Conservation (phyloP, 2,888 invertebrate genomes). For the Macaria notata region DNA sequence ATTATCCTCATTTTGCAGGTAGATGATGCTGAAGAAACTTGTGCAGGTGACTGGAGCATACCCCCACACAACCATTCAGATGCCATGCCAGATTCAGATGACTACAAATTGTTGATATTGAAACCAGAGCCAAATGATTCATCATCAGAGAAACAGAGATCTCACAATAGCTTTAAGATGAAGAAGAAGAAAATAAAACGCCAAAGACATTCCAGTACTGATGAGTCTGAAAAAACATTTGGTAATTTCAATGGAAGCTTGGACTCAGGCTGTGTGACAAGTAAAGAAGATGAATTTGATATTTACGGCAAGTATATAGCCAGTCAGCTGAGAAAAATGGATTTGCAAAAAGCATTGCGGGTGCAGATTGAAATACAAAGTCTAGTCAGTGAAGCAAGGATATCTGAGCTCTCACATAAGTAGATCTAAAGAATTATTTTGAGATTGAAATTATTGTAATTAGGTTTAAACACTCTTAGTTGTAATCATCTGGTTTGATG, state of each 20-base stretch:
- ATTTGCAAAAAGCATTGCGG: conserved; percentile 60
- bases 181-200: conserved; percentile 58
- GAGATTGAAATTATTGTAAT: background rate
- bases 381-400: conserved; percentile 65
- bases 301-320: conserved; percentile 74
- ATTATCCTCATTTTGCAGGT: conserved; percentile 26
- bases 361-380: conserved; percentile 69
- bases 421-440: background rate
- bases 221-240: conserved; percentile 47
- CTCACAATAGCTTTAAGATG: conserved; percentile 32
- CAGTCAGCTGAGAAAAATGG: conserved; percentile 67
- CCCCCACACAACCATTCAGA: conserved; percentile 37
- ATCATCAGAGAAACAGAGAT: conserved; percentile 25
- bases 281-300: conserved; percentile 71
- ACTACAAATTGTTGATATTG: conserved; percentile 43
- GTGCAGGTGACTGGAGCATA: conserved; percentile 39
- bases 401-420: conserved; percentile 49
- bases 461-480: too few relatives aligned
- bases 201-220: conserved; percentile 44
- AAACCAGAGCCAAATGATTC: conserved; percentile 50
- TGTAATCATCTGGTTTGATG: too few relatives aligned
- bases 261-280: conserved; percentile 41
- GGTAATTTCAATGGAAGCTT: conserved; percentile 37
- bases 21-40: conserved; percentile 37
- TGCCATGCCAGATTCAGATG: conserved; percentile 44